phyloP scores from a whole-genome alignment of 2,797 vertebrate species.

The Tolypeutes matacus region DNA sequence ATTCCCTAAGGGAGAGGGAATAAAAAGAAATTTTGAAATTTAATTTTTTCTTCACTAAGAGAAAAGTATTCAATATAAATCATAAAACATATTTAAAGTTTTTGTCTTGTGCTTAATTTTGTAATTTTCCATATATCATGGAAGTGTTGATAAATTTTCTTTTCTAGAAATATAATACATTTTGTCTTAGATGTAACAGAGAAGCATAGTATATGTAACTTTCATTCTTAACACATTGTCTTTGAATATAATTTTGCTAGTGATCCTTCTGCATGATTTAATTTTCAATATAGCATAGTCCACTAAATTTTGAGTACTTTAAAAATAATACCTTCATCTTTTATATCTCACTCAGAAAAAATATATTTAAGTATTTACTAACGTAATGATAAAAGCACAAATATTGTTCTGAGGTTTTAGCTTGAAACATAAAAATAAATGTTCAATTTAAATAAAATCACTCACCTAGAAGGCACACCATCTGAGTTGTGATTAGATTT shows the following conservation, averaged over 20 bases:
- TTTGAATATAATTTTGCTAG: constrained; percentile 12
- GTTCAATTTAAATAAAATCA: constrained; percentile 47
- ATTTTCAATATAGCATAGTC: constrained; percentile 19
- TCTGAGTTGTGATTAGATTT: constrained; percentile 21
- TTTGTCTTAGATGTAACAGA: neutral
- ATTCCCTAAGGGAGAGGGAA: neutral
- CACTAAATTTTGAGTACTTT: constrained; percentile 38
- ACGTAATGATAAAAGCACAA: neutral
- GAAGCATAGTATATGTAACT: neutral
- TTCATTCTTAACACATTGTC: neutral
- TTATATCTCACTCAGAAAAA: constrained; percentile 27
- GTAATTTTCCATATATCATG: neutral
- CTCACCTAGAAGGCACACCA: neutral
- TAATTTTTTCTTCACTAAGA: neutral
- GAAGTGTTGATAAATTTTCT: neutral
- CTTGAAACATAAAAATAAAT: constrained; percentile 55
- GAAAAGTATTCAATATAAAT: neutral
- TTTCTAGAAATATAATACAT: neutral
- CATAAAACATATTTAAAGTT: neutral
- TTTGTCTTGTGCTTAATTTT: neutral
- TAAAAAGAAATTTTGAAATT: neutral
- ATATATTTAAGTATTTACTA: neutral
- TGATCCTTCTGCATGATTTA: constrained; percentile 37
- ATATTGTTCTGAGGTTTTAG: constrained; percentile 28
- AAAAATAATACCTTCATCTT: constrained; percentile 31